Base-by-base conservation (phyloP, 1,140 invertebrate species). In the Coptotermes formosanus region DNA sequence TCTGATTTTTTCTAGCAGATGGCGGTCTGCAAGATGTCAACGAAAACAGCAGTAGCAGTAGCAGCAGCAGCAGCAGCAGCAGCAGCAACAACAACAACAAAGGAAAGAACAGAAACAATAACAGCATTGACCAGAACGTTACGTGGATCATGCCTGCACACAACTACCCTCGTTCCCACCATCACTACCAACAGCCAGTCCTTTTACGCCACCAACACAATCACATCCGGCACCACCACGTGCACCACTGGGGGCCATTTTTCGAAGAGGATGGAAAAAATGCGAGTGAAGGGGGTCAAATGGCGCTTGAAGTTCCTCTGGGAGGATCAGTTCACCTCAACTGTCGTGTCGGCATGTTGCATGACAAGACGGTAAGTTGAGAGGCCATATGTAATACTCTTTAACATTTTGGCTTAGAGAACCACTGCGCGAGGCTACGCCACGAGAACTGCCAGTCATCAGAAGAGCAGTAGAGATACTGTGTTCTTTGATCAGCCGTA, bases 141-240 rank as follows among this genome's bases (percentile, higher is more conserved):
- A 75, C 64, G 30, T 75, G 64, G 64, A 75, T 75, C 64, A 75
- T n/a, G 19, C 64, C 64, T 75, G 64, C 64, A 25, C 64, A 75
- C 64, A 75, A 75, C 64, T 30, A 75, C 8, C 7, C 30, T 30
- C 64, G 25, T 75, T 2, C 64, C 3, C 25, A 75, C 14, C n/a
- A 59, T 23, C 14, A 59, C 2, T 23, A 75, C 64, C 64, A 75
- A 25, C 64, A 75, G 30, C 64, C 64, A 75, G n/a, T 75, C 16
- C 25, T 75, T 8, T 30, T 75, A 30, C 64, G 64, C 8, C 64
- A 75, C 64, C 64, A 75, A 30, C 38, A 52, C 16, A 44, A 43
- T 32, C 90, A 89, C 32, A 86, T 91, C 75, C 89, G 91, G 44
- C 91, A 91, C 86, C 90, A 91, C 85, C 90, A 90, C 87, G 89